These are phyloP conservation scores for Sinopyrophorus schimmeli DNA, from an alignment of 2,888 invertebrate species.

Conservation along the genomic window DNA sequence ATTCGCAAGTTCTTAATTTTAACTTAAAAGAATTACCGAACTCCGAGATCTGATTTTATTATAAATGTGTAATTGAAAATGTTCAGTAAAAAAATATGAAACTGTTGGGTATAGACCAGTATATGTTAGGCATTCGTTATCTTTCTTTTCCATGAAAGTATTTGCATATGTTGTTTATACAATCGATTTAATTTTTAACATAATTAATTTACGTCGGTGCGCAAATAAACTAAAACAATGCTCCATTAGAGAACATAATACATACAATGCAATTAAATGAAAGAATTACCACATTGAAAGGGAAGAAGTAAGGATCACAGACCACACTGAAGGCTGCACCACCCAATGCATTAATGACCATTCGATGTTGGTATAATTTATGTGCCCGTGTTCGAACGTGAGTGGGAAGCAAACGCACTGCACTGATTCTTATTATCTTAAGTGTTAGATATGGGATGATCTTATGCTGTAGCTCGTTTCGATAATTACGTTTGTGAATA, in stretches of 20 bases:
- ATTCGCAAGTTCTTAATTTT: no score
- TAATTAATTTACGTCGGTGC: slow-evolving; percentile 25
- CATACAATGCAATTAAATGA: slow-evolving; percentile 31
- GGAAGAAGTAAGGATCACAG: slow-evolving; percentile 34
- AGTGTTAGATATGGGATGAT: slow-evolving; percentile 49
- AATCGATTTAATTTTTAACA: slow-evolving; percentile 22
- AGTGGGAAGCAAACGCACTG: slow-evolving; percentile 49
- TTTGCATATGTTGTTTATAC: no score
- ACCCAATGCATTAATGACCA: slow-evolving; percentile 55
- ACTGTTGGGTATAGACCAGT: no score
- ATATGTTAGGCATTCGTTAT: no score
- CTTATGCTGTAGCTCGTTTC: slow-evolving; percentile 27
- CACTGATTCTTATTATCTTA: slow-evolving; percentile 50
- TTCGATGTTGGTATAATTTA: slow-evolving; percentile 56
- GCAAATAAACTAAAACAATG: slow-evolving; percentile 29
- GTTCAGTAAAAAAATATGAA: no score
- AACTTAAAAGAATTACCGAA: no score
- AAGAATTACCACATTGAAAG: slow-evolving; percentile 36
- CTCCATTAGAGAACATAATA: slow-evolving; percentile 21
- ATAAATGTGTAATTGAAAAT: no score
- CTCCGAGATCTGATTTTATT: no score
- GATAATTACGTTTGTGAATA: slow-evolving; percentile 36
- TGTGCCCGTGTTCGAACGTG: slow-evolving; percentile 46
- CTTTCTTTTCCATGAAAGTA: no score
- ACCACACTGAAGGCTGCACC: slow-evolving; percentile 43